phyloP scores from a whole-genome alignment of 2,888 invertebrate species.

The Caenorhabditis wallacei region DNA sequence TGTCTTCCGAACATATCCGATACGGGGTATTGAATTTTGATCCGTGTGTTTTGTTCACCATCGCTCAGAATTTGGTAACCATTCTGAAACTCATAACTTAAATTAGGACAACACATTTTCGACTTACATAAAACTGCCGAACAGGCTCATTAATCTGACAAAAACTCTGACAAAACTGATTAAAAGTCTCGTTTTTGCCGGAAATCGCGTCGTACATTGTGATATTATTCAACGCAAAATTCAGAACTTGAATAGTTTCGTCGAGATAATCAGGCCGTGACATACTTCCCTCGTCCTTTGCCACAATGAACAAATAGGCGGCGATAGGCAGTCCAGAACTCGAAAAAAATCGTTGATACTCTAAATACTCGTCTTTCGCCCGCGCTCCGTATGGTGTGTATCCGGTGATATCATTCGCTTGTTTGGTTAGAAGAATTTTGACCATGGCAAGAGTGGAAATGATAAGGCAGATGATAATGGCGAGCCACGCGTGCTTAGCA shows the following conservation, averaged over 20 bases:
- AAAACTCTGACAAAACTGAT: slow-evolving; percentile 76
- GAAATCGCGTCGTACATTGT: slow-evolving; percentile 68
- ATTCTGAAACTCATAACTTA: too few species aligned
- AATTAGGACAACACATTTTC: too few species aligned
- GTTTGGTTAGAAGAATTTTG: slow-evolving; percentile 77
- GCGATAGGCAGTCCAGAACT: slow-evolving; percentile 70
- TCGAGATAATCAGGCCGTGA: slow-evolving; percentile 77
- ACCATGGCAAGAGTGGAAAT: slow-evolving; percentile 75
- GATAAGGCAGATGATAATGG: slow-evolving; percentile 77
- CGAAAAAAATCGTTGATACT: slow-evolving; percentile 69
- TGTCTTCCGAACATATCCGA: slow-evolving; percentile 76
- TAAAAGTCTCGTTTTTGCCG: slow-evolving; percentile 70
- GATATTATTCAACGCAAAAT: slow-evolving; percentile 74
- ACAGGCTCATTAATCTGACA: slow-evolving; percentile 79
- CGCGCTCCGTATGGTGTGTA: slow-evolving; percentile 80
- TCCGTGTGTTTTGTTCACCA: slow-evolving; percentile 62
- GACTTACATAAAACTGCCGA: slow-evolving; percentile 77
- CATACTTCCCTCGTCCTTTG: slow-evolving; percentile 82
- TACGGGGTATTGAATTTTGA: slow-evolving; percentile 79
- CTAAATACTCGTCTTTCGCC: slow-evolving; percentile 73
- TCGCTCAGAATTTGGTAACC: slow-evolving; percentile 77
- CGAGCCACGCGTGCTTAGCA: slow-evolving; percentile 79
- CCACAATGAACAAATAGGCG: slow-evolving; percentile 79
- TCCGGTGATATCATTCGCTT: slow-evolving; percentile 73
- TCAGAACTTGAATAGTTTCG: slow-evolving; percentile 79